Base-by-base conservation (phyloP, 2,113 vertebrate genomes). In the Apus apus region DNA sequence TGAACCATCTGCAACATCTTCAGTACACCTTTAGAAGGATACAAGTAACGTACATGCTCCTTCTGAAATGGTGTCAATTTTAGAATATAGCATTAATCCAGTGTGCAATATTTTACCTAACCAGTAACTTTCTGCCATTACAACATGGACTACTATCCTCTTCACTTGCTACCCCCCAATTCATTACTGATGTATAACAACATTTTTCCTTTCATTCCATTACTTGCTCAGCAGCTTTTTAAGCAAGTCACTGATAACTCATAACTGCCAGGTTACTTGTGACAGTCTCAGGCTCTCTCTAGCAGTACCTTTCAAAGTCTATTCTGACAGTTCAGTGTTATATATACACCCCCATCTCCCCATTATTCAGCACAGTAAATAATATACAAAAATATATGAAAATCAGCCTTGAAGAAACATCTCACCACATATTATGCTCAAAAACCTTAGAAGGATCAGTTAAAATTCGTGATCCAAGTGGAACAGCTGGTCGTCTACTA, bases 371-470 rank as follows among this genome's bases (percentile, higher is more conserved):
- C 48, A 45, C 7, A 60, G 48, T 45, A 89, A 93, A 64, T 48
- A 77, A 48, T 13, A 66, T 1, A 83, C 2, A 58, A 51, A 93
- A 56, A 54, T 4, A 73, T 2, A 68, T 0, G 0, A 91, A 90
- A 75, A 87, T 90, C 57, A 94, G 46, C 62, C 6, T 38, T 83
- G 58, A 94, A 95, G 65, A 90, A 91, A 76, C 43, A 91, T 89
- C 97, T 97, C 91, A 99, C 99, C 99, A 99, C 99, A 99, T 99
- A 96, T 99, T 99, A 94, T 99, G 98, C 94, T 99, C 98, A 94
- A 99, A 99, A 96, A 99, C 97, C 89, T 98, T 98, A 79, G 98
- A 96, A 43, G 97, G 97, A 94, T 98, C 98, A 78, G 97, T 98
- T 94, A 99, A 98, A 97, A 99, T 98, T 68, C 99, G 98, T 70